Evolutionary conservation across 1,140 invertebrate species (phyloP).

Genomic region (Callitettix versicolor): DNA sequence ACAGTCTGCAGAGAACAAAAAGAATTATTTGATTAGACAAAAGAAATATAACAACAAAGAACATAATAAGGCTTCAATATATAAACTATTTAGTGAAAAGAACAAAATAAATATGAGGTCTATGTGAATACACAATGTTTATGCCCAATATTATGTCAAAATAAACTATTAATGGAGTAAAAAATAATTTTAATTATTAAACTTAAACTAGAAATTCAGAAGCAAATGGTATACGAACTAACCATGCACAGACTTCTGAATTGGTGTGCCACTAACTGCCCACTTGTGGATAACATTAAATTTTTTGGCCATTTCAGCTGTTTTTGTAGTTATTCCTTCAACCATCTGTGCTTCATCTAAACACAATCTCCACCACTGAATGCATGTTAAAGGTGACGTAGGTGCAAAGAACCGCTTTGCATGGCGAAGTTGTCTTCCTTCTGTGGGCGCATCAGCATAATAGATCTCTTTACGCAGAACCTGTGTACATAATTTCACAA

Average conservation of each 20-base stretch:
- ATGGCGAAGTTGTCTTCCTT: background rate
- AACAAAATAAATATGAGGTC: too few relatives aligned
- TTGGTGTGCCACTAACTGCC: conserved; percentile 70
- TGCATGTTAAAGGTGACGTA: conserved; percentile 48
- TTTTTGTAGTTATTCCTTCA: conserved; percentile 42
- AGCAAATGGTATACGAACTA: conserved; percentile 11
- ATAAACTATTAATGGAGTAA: too few relatives aligned
- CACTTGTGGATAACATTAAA: conserved; percentile 52
- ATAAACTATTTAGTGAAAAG: too few relatives aligned
- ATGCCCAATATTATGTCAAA: too few relatives aligned
- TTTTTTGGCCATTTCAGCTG: conserved; percentile 47
- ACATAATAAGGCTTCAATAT: too few relatives aligned
- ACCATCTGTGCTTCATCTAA: conserved; percentile 79
- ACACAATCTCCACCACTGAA: conserved; percentile 69
- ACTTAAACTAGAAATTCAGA: background rate
- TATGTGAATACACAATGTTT: too few relatives aligned
- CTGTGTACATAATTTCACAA: background rate
- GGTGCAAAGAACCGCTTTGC: conserved; percentile 39
- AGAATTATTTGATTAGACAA: too few relatives aligned
- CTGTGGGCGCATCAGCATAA: conserved; percentile 16
- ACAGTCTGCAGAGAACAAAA: too few relatives aligned
- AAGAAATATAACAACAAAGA: too few relatives aligned
- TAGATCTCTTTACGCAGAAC: conserved; percentile 42
- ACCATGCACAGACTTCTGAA: conserved; percentile 51
- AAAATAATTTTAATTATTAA: too few relatives aligned